phyloP scores from a whole-genome alignment of 2,888 invertebrate genomes.

The Tenthredo distinguenda region DNA sequence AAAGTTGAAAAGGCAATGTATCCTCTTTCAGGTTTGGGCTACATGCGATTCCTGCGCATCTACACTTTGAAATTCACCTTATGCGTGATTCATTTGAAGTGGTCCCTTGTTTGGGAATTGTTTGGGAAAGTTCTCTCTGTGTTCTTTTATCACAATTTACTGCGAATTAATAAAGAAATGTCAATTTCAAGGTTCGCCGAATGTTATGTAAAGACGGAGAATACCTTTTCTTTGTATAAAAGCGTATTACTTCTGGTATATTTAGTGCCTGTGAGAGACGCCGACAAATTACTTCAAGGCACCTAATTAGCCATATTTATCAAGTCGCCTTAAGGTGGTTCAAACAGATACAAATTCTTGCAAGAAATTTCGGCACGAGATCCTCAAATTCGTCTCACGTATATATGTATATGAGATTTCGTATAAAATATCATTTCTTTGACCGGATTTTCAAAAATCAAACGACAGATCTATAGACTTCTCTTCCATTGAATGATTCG shows the following conservation, averaged over 20 bases:
- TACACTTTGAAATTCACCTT: neutral
- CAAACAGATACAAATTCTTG: neutral
- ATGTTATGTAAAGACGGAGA: neutral
- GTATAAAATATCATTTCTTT: neutral
- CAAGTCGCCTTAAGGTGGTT: neutral
- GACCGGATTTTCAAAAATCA: neutral
- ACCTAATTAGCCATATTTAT: conserved; percentile 23
- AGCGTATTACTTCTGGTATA: neutral
- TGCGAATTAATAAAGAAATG: neutral
- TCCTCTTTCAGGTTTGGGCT: neutral
- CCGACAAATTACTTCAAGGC: neutral
- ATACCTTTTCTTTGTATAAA: neutral
- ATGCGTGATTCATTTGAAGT: neutral
- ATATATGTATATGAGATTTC: neutral
- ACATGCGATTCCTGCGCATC: neutral
- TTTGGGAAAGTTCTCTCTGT: neutral
- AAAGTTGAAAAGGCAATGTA: neutral
- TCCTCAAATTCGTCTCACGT: neutral
- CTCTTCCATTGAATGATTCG: neutral
- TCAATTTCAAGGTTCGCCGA: neutral
- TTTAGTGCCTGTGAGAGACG: neutral
- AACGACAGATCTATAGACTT: neutral
- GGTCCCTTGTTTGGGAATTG: neutral
- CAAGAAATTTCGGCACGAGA: neutral
- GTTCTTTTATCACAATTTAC: neutral